These are phyloP conservation scores for Amblyornis subalaris DNA, from an alignment of 2,113 vertebrate genomes.

Conservation along the genomic window DNA sequence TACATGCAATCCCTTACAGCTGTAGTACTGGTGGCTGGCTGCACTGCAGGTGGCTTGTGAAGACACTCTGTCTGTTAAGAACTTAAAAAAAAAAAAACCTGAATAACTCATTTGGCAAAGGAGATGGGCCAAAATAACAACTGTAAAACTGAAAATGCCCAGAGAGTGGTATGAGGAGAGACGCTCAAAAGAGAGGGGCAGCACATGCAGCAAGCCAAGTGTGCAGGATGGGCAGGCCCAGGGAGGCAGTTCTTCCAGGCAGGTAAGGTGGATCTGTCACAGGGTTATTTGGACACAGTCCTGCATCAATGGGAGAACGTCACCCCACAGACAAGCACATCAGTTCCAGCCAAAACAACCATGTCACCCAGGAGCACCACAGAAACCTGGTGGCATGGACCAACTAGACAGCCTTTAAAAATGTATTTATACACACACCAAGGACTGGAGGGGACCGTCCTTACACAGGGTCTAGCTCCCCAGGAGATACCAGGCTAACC, in stretches of 20 bases:
- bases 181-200: background rate
- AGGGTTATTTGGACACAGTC: background rate
- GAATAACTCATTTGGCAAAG: background rate
- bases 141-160: background rate
- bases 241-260: background rate
- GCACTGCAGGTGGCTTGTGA: background rate
- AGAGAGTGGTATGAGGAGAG: background rate
- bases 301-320: background rate
- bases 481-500: background rate
- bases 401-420: background rate
- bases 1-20: background rate
- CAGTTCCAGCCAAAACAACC: background rate
- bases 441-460: background rate
- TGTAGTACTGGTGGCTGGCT: background rate
- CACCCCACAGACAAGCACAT: background rate
- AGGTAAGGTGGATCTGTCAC: background rate
- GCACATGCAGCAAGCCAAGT: accelerated
- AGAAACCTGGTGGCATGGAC: background rate
- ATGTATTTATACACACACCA: background rate
- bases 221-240: background rate
- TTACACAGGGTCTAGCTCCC: background rate
- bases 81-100: background rate
- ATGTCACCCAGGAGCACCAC: background rate
- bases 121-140: background rate
- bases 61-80: background rate